Evolutionary conservation across 2,797 vertebrate genomes (phyloP), one percentile per base, ranked within the genome.

Genomic region (Hydrolagus colliei): DNA sequence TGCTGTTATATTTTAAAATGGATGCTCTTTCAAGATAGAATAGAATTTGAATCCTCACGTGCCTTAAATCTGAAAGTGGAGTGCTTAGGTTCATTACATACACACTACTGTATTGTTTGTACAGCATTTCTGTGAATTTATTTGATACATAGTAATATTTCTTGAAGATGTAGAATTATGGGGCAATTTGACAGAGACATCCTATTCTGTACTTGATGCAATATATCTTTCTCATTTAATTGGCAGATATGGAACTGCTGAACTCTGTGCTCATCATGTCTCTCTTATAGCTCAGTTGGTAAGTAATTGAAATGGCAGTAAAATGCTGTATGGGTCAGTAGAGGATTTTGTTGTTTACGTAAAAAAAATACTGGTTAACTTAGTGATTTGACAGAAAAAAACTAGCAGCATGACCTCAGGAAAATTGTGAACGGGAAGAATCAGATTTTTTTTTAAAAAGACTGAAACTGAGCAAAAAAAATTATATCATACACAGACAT

Each of bases 251-350:
- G 97, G 96, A 86, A 95, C 95, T 76, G 96, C 97, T 77, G 96
- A 99, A 86, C 93, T 99, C 75, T 98, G 97, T 86, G 93, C 96
- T n/a, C 96, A 98, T 88, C 97, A 99, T 0, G 91, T 96, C 59
- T 85, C 89, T 76, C 88, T 98, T n/a, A 89, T 96, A 16, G 95
- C 96, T 90, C 91, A 95, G 68, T 89, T 99, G 95, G 98, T 99
- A 91, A 93, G 97, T 94, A 77, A 13, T 18, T 76, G 35, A 80
- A 62, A 65, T 22, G 2, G 16, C 5, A 1, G 32, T 80, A 18
- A 80, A 59, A n/a, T 68, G 20, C 20, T 67, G 7, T 82, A 8
- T 16, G 2, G 1, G 35, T 9, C 41, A 18, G 8, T 16, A 13
- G 7, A 14, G 22, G 13, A 52, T 52, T 52, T 11, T 16, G 4